Conservation (phyloP, 2,888 invertebrate genomes). For the Palloptera scutellata region DNA sequence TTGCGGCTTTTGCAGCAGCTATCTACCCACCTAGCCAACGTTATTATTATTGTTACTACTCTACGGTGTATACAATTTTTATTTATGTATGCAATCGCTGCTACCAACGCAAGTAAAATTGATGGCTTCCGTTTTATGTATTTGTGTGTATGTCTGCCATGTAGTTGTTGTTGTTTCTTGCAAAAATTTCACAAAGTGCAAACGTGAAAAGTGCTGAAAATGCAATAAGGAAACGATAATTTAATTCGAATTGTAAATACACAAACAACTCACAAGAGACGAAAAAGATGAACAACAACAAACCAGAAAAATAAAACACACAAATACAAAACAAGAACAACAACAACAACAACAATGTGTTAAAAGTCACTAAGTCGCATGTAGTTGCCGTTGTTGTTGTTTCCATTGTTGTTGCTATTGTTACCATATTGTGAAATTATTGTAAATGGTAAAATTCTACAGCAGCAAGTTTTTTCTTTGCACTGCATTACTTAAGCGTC, state of each 20-base stretch:
- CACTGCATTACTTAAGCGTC: too few relatives aligned
- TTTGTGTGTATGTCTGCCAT: conserved; percentile 6
- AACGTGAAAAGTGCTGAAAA: conserved; percentile 24
- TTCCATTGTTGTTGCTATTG: background rate
- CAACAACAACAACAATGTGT: background rate
- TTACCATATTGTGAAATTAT: too few relatives aligned
- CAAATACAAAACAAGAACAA: background rate
- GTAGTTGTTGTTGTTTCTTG: conserved; percentile 16
- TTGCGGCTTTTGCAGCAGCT: background rate
- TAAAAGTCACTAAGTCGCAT: background rate
- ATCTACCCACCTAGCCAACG: background rate
- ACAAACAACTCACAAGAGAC: conserved; percentile 47
- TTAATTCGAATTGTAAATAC: conserved; percentile 54
- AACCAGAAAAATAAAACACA: background rate
- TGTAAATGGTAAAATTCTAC: too few relatives aligned
- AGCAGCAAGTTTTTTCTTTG: too few relatives aligned
- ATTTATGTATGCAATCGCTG: too few relatives aligned
- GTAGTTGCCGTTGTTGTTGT: background rate
- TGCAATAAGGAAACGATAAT: conserved; percentile 52
- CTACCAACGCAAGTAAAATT: conserved; percentile 25
- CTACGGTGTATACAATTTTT: conserved; percentile 11
- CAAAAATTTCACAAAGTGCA: background rate
- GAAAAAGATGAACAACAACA: background rate
- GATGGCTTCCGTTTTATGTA: conserved; percentile 24
- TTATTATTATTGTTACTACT: conserved; percentile 7